phyloP scores from a whole-genome alignment of 2,113 vertebrate genomes.

The Lota lota region DNA sequence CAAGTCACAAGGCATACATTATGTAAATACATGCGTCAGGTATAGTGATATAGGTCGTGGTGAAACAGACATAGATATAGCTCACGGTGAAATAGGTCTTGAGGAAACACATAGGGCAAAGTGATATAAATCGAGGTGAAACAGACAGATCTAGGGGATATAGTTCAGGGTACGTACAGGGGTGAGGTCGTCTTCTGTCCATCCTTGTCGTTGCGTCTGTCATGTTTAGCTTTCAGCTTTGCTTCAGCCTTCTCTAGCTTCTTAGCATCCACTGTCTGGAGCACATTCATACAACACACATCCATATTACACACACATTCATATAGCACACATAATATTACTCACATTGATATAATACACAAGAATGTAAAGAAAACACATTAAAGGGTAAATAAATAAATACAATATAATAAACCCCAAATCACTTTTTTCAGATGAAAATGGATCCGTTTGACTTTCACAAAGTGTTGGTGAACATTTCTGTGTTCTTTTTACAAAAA shows the following conservation, averaged over 20 bases:
- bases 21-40: too few species aligned
- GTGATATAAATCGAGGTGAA: too few species aligned
- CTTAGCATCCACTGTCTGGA: constrained; percentile 88
- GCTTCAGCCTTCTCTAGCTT: constrained; percentile 97
- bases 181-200: constrained; percentile 72
- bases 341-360: neutral
- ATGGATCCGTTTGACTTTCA: too few species aligned
- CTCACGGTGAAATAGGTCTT: neutral
- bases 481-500: too few species aligned
- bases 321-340: neutral
- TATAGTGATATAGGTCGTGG: too few species aligned
- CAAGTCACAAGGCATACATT: too few species aligned
- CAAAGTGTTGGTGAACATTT: too few species aligned
- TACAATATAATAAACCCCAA: too few species aligned
- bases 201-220: constrained; percentile 87
- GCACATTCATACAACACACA: neutral
- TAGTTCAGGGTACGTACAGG: constrained; percentile 70
- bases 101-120: neutral
- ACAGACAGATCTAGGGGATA: neutral
- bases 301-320: neutral
- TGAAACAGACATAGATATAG: too few species aligned
- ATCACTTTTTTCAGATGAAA: too few species aligned
- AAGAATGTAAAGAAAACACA: too few species aligned
- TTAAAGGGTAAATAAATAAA: too few species aligned
- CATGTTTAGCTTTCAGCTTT: constrained; percentile 91